phyloP scores from a whole-genome alignment of 2,888 invertebrate genomes.

The Hydrotaea diabolus region DNA sequence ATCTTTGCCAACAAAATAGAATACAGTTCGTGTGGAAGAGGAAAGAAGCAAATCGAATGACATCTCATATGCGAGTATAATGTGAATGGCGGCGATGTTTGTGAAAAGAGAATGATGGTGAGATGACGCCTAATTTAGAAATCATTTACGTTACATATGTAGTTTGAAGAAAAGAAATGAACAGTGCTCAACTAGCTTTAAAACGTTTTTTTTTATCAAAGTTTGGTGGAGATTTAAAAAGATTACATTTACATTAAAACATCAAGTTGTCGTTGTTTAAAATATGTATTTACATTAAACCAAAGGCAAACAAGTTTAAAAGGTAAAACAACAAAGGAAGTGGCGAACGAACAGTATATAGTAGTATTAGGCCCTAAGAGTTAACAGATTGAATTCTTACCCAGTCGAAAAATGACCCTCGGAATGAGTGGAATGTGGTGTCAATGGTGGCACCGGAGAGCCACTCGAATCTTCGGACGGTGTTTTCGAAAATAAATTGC shows the following conservation, averaged over 20 bases:
- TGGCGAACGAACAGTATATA: conserved; percentile 39
- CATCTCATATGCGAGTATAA: not conserved
- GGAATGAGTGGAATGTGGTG: conserved; percentile 83
- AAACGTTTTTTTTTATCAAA: not conserved
- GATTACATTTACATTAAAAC: conserved; percentile 15
- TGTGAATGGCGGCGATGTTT: not conserved
- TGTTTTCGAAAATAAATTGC: conserved; percentile 96
- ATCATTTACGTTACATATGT: conserved; percentile 22
- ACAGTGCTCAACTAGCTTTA: conserved; percentile 49
- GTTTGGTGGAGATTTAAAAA: conserved; percentile 24
- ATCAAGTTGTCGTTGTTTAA: conserved; percentile 25
- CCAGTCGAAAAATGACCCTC: conserved; percentile 82
- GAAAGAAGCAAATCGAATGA: not conserved
- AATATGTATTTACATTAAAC: conserved; percentile 54
- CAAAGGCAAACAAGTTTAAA: conserved; percentile 51
- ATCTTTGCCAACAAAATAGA: not conserved
- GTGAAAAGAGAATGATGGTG: not conserved
- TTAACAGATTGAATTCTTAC: conserved; percentile 75
- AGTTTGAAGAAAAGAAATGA: not conserved
- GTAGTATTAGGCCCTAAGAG: conserved; percentile 50
- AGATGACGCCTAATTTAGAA: conserved; percentile 15
- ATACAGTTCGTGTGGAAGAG: not conserved
- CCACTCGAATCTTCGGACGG: conserved; percentile 93
- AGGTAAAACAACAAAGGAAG: conserved; percentile 43
- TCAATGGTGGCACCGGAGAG: conserved; percentile 85